Evolutionary conservation across 2,888 invertebrate species (phyloP).

Genomic region (Bombylius major): DNA sequence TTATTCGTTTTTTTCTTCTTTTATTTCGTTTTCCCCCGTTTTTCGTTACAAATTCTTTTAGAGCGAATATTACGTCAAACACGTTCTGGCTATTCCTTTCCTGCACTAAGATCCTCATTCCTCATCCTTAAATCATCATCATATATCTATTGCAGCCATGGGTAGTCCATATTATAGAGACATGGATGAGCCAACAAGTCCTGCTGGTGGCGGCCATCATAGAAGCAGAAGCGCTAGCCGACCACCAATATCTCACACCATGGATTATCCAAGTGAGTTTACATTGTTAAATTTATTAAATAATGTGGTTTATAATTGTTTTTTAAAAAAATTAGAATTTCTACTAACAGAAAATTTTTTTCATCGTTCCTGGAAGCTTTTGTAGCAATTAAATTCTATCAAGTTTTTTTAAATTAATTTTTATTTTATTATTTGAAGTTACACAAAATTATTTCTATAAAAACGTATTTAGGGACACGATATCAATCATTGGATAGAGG

Average conservation of each 20-base stretch:
- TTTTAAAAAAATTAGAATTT: not conserved
- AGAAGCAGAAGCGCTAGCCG: slow-evolving; percentile 71
- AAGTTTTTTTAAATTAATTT: too few relatives aligned
- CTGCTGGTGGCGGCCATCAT: slow-evolving; percentile 71
- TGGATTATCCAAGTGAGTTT: slow-evolving; percentile 44
- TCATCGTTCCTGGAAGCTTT: too few relatives aligned
- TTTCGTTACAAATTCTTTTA: slow-evolving; percentile 13
- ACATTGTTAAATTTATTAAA: slow-evolving; percentile 4
- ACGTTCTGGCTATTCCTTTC: slow-evolving; percentile 26
- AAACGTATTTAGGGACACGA: slow-evolving; percentile 28
- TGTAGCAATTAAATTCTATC: too few relatives aligned
- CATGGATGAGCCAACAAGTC: slow-evolving; percentile 75
- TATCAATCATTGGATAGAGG: slow-evolving; percentile 63
- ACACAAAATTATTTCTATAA: not conserved
- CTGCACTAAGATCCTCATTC: slow-evolving; percentile 27
- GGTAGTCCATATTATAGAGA: slow-evolving; percentile 58
- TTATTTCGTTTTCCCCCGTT: not conserved
- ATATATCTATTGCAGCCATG: slow-evolving; percentile 39
- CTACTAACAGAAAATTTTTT: too few relatives aligned
- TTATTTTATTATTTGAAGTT: too few relatives aligned
- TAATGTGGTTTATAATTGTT: not conserved
- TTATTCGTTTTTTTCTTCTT: not conserved
- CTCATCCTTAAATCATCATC: slow-evolving; percentile 40
- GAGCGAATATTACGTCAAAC: slow-evolving; percentile 23
- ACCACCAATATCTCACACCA: slow-evolving; percentile 47